phyloP scores from a whole-genome alignment of 2,888 invertebrate species.

The Flexamia atlantica region DNA sequence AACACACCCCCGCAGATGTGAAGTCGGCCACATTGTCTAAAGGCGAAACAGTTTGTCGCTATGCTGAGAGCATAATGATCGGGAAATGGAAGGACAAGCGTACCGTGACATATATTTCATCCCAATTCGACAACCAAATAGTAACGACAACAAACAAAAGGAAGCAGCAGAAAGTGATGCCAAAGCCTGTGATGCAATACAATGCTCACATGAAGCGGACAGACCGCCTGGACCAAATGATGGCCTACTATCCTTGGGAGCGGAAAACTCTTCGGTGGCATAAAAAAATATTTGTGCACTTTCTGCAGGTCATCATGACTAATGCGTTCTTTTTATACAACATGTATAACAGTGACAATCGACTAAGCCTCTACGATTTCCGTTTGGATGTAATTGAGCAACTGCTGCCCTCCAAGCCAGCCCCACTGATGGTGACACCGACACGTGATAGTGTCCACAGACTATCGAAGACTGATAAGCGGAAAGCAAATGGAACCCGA shows the following conservation, averaged over 20 bases:
- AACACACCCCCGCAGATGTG: neutral
- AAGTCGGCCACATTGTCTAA: neutral
- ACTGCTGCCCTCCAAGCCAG: slow-evolving; percentile 36
- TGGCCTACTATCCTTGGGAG: slow-evolving; percentile 64
- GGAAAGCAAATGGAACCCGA: slow-evolving; percentile 9
- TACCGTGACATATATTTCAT: slow-evolving; percentile 60
- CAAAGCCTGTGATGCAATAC: slow-evolving; percentile 39
- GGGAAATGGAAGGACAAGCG: slow-evolving; percentile 64
- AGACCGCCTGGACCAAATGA: slow-evolving; percentile 62
- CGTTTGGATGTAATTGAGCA: slow-evolving; percentile 56
- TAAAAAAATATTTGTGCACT: slow-evolving; percentile 65
- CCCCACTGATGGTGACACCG: neutral
- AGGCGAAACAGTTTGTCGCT: slow-evolving; percentile 63
- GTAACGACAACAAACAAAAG: slow-evolving; percentile 49
- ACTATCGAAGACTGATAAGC: slow-evolving; percentile 21
- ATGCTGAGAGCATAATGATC: slow-evolving; percentile 24
- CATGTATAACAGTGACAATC: slow-evolving; percentile 47
- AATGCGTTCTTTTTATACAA: slow-evolving; percentile 62
- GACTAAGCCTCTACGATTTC: slow-evolving; percentile 62
- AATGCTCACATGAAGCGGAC: slow-evolving; percentile 62
- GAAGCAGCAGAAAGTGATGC: slow-evolving; percentile 56
- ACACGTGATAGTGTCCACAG: neutral
- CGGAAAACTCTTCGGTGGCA: slow-evolving; percentile 60
- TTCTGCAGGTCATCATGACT: slow-evolving; percentile 63
- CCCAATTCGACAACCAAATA: slow-evolving; percentile 60